phyloP scores from a whole-genome alignment of 2,888 invertebrate genomes.

The Acanthopleura granulata region DNA sequence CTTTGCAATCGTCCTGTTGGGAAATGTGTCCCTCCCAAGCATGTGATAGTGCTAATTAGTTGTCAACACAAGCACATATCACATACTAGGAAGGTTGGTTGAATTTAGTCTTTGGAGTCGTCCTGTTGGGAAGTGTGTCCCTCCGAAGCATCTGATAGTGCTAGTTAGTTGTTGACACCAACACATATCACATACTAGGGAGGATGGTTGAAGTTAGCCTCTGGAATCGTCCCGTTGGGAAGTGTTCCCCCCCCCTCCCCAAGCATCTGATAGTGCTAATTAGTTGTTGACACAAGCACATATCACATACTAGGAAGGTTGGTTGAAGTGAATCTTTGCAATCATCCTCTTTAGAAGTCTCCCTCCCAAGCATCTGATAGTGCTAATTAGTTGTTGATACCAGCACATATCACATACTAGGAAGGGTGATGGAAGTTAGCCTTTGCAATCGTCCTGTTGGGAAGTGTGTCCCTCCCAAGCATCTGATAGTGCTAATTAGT shows the following conservation, averaged over 20 bases:
- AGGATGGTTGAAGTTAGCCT: neutral
- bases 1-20: neutral
- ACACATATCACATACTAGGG: neutral
- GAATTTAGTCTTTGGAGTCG: neutral
- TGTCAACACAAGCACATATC: neutral
- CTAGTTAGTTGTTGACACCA: neutral
- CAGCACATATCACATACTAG: neutral
- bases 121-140: neutral
- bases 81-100: neutral
- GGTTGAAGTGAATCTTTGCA: too few relatives aligned
- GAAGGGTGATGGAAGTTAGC: neutral
- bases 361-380: neutral
- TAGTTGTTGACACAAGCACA: neutral
- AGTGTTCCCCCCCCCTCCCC: neutral
- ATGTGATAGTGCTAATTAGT: neutral
- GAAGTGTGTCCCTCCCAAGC: neutral
- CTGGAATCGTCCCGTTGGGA: too few relatives aligned
- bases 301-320: neutral
- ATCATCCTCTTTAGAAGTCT: too few relatives aligned
- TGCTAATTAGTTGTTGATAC: neutral
- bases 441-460: neutral
- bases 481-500: neutral
- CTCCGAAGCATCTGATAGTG: constrained; percentile 2
- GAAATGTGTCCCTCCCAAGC: neutral
- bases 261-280: constrained; percentile 1